phyloP scores from a whole-genome alignment of 1,140 invertebrate genomes.

The Bicyclus anynana region DNA sequence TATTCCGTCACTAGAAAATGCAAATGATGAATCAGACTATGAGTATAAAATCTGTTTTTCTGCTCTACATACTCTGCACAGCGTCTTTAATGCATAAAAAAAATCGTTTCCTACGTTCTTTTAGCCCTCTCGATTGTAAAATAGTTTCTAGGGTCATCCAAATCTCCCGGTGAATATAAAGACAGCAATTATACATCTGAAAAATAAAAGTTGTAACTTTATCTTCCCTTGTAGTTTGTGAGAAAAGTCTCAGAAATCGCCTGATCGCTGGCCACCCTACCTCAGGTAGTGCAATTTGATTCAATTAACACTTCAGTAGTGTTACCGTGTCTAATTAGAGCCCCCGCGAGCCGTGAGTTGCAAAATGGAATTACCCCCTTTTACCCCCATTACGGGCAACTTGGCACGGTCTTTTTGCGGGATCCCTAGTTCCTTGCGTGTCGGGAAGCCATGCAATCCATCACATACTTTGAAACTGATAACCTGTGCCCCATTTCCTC shows the following conservation, averaged over 20 bases:
- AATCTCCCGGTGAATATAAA: too few relatives aligned
- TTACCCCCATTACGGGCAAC: background rate
- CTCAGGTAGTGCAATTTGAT: slow-evolving; percentile 35
- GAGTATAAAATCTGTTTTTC: too few relatives aligned
- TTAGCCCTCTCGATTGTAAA: too few relatives aligned
- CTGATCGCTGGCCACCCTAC: slow-evolving; percentile 14
- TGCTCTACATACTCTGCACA: too few relatives aligned
- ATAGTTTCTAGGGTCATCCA: too few relatives aligned
- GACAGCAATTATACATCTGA: too few relatives aligned
- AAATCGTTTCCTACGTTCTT: too few relatives aligned
- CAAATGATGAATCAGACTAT: too few relatives aligned
- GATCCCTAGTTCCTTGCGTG: background rate
- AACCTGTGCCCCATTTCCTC: background rate
- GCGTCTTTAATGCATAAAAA: too few relatives aligned
- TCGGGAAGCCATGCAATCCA: background rate
- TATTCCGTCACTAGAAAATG: too few relatives aligned
- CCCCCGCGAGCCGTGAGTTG: slow-evolving; percentile 26
- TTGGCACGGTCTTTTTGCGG: slow-evolving; percentile 6
- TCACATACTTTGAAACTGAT: slow-evolving; percentile 1
- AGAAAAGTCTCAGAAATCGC: background rate
- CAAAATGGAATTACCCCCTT: slow-evolving; percentile 23
- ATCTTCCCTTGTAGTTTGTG: background rate
- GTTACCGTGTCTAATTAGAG: slow-evolving; percentile 37
- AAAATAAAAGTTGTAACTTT: too few relatives aligned
- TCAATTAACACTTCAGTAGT: slow-evolving; percentile 40